A percentile compares a stretch with the other conserved stretches of the same genome.
Evolutionary conservation across 2,888 invertebrate species (phyloP).

Genomic region (Drosophila trichaetosa): DNA sequence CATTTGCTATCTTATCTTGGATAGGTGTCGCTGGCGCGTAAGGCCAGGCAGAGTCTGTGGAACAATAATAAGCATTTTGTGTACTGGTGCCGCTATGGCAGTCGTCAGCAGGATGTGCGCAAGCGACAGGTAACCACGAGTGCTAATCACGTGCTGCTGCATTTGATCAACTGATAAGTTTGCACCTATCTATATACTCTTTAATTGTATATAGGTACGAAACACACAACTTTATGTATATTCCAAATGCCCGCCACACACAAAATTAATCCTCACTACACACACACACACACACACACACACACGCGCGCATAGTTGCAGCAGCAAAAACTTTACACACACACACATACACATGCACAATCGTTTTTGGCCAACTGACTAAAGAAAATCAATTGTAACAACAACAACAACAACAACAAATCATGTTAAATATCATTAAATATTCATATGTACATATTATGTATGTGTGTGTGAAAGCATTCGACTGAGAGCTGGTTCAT

Average conservation of each 20-base stretch:
- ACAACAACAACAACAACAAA: constrained; percentile 3
- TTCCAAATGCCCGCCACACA: constrained; percentile 56
- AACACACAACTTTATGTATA: constrained; percentile 36
- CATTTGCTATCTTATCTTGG: not conserved
- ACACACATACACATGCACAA: constrained; percentile 28
- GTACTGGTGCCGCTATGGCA: constrained; percentile 90
- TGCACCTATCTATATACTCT: constrained; percentile 30
- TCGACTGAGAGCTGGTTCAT: constrained; percentile 26
- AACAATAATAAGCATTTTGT: constrained; percentile 88
- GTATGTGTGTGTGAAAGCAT: not conserved
- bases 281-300: constrained; percentile 22
- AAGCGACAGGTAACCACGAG: constrained; percentile 88
- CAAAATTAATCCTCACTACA: constrained; percentile 22
- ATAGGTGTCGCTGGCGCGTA: constrained; percentile 84
- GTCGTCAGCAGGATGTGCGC: constrained; percentile 88
- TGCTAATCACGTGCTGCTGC: constrained; percentile 75
- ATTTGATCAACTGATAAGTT: constrained; percentile 74
- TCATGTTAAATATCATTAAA: not conserved
- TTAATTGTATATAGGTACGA: constrained; percentile 39
- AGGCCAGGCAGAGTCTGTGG: constrained; percentile 84
- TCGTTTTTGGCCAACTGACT: constrained; percentile 26
- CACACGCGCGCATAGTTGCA: constrained; percentile 54
- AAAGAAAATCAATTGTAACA: constrained; percentile 15
- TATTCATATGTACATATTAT: constrained; percentile 2
- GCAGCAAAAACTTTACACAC: constrained; percentile 41